Percentiles rank a stretch among this genome's conserved stretches.
These are phyloP conservation scores for Sarcophaga caerulescens DNA, from an alignment of 2,888 invertebrate genomes.

Conservation along the genomic window DNA sequence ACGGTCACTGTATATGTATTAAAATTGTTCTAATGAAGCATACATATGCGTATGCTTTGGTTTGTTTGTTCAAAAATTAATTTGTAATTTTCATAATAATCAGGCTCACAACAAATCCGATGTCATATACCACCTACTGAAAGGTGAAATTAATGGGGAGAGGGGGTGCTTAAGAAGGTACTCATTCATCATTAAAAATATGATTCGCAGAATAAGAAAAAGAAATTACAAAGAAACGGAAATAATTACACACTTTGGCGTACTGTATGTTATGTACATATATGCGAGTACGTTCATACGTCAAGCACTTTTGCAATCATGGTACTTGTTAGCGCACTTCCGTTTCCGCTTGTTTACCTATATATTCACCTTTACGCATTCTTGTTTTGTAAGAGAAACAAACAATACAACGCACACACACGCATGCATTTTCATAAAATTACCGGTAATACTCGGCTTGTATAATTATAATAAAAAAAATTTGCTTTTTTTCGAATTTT, in stretches of 20 bases:
- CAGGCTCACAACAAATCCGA: background rate
- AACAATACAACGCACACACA: background rate
- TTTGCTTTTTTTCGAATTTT: background rate
- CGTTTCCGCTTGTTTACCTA: conserved; percentile 62
- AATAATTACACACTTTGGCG: conserved; percentile 66
- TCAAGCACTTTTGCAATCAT: conserved; percentile 61
- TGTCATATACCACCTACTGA: no score
- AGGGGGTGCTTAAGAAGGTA: background rate
- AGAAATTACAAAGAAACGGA: conserved; percentile 64
- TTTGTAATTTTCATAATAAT: conserved; percentile 44
- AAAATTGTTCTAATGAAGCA: conserved; percentile 1
- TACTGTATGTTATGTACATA: conserved; percentile 33
- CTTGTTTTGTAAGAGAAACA: background rate
- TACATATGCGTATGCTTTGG: background rate
- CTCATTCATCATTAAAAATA: conserved; percentile 45
- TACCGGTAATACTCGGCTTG: conserved; percentile 37
- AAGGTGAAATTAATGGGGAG: background rate
- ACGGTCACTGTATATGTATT: no score
- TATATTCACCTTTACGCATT: background rate
- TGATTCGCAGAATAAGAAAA: conserved; percentile 55
- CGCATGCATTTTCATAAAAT: conserved; percentile 12
- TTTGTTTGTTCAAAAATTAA: conserved; percentile 33
- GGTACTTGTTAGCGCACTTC: conserved; percentile 66
- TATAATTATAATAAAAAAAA: conserved; percentile 49
- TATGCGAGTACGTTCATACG: conserved; percentile 3